Base-by-base conservation (phyloP, 2,113 vertebrate species). In the Ophiodon elongatus region DNA sequence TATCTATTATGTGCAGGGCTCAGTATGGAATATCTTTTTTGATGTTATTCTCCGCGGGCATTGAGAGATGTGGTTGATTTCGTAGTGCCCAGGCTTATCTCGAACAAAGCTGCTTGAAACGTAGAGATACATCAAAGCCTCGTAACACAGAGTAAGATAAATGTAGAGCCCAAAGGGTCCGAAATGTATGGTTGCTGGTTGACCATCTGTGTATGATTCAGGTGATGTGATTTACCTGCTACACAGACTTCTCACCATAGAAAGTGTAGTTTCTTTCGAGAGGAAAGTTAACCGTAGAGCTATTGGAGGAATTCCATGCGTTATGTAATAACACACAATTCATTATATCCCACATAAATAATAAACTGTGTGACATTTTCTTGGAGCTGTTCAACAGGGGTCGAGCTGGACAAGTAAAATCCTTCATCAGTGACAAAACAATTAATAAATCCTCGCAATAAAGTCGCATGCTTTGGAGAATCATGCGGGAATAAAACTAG, bases 1-100 rank as follows among this genome's bases (percentile, higher is more conserved):
- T 90, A 91, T 89, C 80, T 60, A 71, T 86, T 72, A 87, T 66
- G 70, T 60, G 70, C 64, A 62, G 14, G 31, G 67, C 85, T 85
- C 80, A 76, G 84, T 41, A 33, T 70, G 80, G 35, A 72, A 89
- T 85, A 75, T 80, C 39, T 83, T 83, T 87, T 85, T 57, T 15
- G 2, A 75, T 79, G 59, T 84, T 75, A 19, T 78, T 83, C 82
- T 89, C 83, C 45, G 59, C 11, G 10, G 75, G 80, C 74, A 83
- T 7, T 21, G 37, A 37, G 52, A 67, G 70, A 82, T 79, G 79
- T 72, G 62, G 66, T 63, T 72, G 79, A 84, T 85, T 66, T 86
- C 29, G 45, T 19, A 59, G 79, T n/a, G 43, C 54, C 70, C 29
- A 15, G 47, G 37, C 31, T 64, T 82, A 63, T 84, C 56, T 78